These are phyloP conservation scores for Lucinisca nassula DNA, from an alignment of 2,888 invertebrate genomes.

Conservation along the genomic window DNA sequence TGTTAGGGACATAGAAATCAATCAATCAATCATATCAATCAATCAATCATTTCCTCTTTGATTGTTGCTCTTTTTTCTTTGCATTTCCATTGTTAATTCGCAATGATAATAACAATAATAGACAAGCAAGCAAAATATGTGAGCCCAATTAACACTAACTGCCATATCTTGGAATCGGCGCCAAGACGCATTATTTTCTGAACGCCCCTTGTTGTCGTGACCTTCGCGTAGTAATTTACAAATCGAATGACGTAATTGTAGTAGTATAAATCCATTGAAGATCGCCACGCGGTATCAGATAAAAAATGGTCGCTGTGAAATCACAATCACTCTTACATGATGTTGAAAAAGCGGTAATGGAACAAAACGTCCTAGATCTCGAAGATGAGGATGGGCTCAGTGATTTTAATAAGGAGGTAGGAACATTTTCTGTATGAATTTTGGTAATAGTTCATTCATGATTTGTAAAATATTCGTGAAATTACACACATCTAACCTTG, in stretches of 20 bases:
- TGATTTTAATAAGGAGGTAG: not conserved
- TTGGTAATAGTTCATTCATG: not conserved
- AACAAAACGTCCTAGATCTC: not conserved
- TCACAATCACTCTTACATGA: not conserved
- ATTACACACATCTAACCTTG: constrained; percentile 54
- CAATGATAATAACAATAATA: not conserved
- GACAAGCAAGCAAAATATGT: not conserved
- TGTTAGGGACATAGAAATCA: not conserved
- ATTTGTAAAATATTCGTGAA: constrained; percentile 30
- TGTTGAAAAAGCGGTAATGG: not conserved
- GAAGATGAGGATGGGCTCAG: not conserved
- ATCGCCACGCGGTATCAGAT: not conserved
- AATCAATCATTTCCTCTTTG: not conserved
- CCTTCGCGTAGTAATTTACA: not conserved
- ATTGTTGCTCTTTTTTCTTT: not conserved
- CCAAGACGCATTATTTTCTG: too few species aligned
- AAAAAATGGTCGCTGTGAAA: constrained; percentile 10
- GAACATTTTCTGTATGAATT: not conserved
- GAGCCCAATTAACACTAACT: not conserved
- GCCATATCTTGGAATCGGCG: too few species aligned
- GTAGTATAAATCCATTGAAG: constrained; percentile 2
- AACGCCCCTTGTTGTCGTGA: not conserved
- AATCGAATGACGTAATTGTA: not conserved
- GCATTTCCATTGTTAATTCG: not conserved
- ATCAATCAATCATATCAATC: not conserved